Evolutionary conservation across 2,113 vertebrate genomes (phyloP), one percentile per base, ranked within the genome.

Genomic region (Centropus unirufus): DNA sequence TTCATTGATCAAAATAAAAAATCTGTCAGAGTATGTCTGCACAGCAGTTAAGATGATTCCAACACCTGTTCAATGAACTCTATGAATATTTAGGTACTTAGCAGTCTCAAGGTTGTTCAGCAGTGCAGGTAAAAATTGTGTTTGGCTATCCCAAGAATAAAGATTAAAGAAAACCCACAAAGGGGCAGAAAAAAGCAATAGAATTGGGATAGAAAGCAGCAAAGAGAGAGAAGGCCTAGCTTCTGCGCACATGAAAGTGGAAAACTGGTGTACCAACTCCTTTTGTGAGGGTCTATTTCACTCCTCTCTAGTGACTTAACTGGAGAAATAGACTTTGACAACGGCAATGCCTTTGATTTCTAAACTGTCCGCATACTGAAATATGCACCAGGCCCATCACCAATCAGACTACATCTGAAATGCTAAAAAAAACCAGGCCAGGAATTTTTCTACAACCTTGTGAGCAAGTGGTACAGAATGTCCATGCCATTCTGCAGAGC

Each of bases 1-100:
- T 22, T 87, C 81, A 92, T 83, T 95, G 91, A 95, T 89, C 83
- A 95, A 87, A 95, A 90, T 34, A 55, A 24, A 66, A 26, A 26
- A 90, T 78, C 74, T 93, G 93, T 90, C 92, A 85, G 61, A 59
- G 55, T 8, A 59, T 29, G 51, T 11, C 34, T 83, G 30, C 22
- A 20, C 83, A 80, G 72, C 54, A 62, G 70, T 55, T 91, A 83
- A 59, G 61, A 64, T 52, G 29, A 34, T 90, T 92, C 27, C 92
- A 81, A 66, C 67, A 63, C 72, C 68, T 93, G 85, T 79, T 47
- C 75, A 55, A 80, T 59, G 14, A 85, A 51, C 23, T 58, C 46
- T 54, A 10, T 22, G 76, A 90, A 89, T 81, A 92, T 86, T 89
- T 79, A 70, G 64, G n/a, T 51, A 68, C 39, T 15, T 89, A 75